A percentile compares a stretch with the other conserved stretches of the same genome.
Evolutionary conservation across 2,797 vertebrate genomes (phyloP).

Genomic region (Lophius americanus): DNA sequence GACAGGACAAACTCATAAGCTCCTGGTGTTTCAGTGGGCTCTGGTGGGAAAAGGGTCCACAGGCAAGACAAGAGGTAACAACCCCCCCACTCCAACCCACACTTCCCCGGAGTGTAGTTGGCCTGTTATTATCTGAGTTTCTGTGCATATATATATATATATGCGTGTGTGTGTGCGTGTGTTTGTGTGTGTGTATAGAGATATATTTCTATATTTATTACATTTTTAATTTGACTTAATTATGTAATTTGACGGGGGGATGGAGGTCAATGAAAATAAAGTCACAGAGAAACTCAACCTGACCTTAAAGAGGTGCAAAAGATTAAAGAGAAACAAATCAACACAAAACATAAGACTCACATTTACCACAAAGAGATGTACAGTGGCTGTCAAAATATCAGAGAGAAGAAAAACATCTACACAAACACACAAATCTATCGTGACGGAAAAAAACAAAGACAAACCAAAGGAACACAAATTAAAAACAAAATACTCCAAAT

Average conservation of each 20-base stretch:
- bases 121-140: neutral
- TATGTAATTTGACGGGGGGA: too few relatives aligned
- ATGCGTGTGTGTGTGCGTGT: too few relatives aligned
- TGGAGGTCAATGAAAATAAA: neutral
- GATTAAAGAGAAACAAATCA: neutral
- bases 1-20: slow-evolving; percentile 71
- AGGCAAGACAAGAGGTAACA: neutral
- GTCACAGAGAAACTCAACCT: neutral
- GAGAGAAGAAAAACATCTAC: neutral
- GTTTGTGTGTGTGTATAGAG: too few relatives aligned
- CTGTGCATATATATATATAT: too few relatives aligned
- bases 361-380: too few relatives aligned
- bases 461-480: neutral
- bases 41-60: slow-evolving; percentile 45
- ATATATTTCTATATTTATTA: too few relatives aligned
- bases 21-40: slow-evolving; percentile 45
- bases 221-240: too few relatives aligned
- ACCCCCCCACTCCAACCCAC: neutral
- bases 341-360: too few relatives aligned
- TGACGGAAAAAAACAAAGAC: neutral
- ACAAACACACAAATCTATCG: neutral
- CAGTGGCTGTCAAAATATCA: neutral
- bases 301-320: neutral
- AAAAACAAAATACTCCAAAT: neutral
- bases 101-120: neutral